Base-by-base conservation (phyloP, 2,113 vertebrate species). In the Lipophrys pholis region DNA sequence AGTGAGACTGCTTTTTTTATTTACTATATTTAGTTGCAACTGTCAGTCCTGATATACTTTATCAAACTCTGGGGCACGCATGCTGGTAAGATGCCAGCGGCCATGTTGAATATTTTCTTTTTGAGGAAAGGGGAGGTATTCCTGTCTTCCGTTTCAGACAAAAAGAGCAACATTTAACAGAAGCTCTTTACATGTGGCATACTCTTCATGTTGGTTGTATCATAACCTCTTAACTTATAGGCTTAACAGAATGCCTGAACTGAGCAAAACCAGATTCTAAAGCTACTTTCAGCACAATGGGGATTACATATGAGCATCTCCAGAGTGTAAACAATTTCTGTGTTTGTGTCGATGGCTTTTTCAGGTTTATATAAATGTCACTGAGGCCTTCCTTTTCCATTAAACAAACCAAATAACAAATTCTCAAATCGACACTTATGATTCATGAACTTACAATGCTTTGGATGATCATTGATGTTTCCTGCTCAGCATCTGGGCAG, bases 161-260 rank as follows among this genome's bases (percentile, higher is more conserved):
- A 30, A 30, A 30, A 30, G 21, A 30, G 21, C 21, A 30, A 30
- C 21, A 30, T 65, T 36, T 3, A 56, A 65, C 21, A 63, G 58
- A 65, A 64, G 21, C 1, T 2, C 1, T 15, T 67, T 49, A 7
- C 54, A 14, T 39, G n/a, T 50, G 72, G 51, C 16, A 74, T 49
- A 51, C 17, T 50, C 48, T 46, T 72, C 57, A 14, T 69, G 52
- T 59, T 63, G 10, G 49, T 21, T 59, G 54, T 36, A 59, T 84
- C 17, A 30, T 45, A 16, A 54, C 55, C 55, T 56, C 68, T 52
- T 54, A 56, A 45, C 68, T 53, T 73, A 51, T 14, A 30, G 60
- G 49, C 67, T 65, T 49, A 67, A 68, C 61, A 53, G 58, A 76
- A 79, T 73, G 76, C 68, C 69, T 70, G 30, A 76, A 72, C 53